phyloP scores from a whole-genome alignment of 92 coral and sea anemone species.

The Paragorgia papillata region DNA sequence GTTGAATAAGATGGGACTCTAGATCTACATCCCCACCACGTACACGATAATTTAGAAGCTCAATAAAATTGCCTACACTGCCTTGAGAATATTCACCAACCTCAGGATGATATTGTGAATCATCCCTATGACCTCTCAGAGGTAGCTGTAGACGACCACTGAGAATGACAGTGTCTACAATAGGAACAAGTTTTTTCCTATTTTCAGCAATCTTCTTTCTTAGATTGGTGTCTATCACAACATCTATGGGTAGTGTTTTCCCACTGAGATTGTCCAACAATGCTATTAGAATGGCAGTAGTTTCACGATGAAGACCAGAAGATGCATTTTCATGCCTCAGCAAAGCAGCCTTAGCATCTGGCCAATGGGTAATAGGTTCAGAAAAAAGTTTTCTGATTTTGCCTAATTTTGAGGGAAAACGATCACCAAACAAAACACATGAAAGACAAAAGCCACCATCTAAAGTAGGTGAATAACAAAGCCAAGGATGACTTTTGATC shows the following conservation, averaged over 20 bases:
- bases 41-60: constrained; percentile 6
- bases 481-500: too few species aligned
- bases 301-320: background rate
- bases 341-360: constrained; percentile 10
- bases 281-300: background rate
- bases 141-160: background rate
- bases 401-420: background rate
- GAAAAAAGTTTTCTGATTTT: background rate
- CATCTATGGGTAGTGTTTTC: constrained; percentile 8
- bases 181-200: constrained; percentile 8
- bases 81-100: background rate
- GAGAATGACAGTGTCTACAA: constrained; percentile 16
- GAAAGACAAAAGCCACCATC: too few species aligned
- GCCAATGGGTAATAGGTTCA: constrained; percentile 10
- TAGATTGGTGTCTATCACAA: background rate
- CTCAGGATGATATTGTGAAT: constrained; percentile 14
- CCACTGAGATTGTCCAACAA: background rate
- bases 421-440: too few species aligned
- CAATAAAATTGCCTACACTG: constrained; percentile 11
- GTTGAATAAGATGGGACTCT: background rate
- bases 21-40: background rate
- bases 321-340: background rate
- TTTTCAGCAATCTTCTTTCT: constrained; percentile 6
- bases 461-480: too few species aligned
- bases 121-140: constrained; percentile 19